Evolutionary conservation across 2,888 invertebrate genomes (phyloP).

Genomic region (Leptinotarsa haldemani): DNA sequence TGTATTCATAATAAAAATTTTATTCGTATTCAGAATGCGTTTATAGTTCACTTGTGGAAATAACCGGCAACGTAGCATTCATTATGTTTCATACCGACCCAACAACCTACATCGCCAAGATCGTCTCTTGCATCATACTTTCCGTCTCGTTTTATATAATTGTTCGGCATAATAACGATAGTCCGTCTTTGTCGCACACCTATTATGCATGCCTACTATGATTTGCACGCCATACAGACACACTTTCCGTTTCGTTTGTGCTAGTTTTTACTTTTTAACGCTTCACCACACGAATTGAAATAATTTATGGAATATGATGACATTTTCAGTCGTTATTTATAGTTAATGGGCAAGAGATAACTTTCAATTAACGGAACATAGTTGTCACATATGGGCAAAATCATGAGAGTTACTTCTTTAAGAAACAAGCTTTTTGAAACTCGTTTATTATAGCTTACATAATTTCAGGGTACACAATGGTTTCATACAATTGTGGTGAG

Average conservation of each 20-base stretch:
- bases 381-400: background rate
- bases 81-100: constrained; percentile 54
- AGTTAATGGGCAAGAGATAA: background rate
- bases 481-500: too few relatives aligned
- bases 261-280: constrained; percentile 23
- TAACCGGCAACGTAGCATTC: constrained; percentile 32
- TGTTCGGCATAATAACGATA: constrained; percentile 27
- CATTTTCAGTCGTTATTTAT: constrained; percentile 14
- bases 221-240: constrained; percentile 41
- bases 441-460: background rate
- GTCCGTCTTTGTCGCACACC: constrained; percentile 32
- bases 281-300: background rate
- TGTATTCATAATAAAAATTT: background rate
- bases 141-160: constrained; percentile 39
- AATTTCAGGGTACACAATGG: too few relatives aligned
- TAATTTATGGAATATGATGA: constrained; percentile 13
- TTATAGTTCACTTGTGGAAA: background rate
- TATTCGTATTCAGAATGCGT: background rate
- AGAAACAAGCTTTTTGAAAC: background rate
- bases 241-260: constrained; percentile 32
- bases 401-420: background rate
- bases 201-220: constrained; percentile 40
- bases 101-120: constrained; percentile 62
- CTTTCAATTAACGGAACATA: background rate
- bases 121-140: constrained; percentile 59